phyloP scores from a whole-genome alignment of 2,113 vertebrate species.

The Alces alces region DNA sequence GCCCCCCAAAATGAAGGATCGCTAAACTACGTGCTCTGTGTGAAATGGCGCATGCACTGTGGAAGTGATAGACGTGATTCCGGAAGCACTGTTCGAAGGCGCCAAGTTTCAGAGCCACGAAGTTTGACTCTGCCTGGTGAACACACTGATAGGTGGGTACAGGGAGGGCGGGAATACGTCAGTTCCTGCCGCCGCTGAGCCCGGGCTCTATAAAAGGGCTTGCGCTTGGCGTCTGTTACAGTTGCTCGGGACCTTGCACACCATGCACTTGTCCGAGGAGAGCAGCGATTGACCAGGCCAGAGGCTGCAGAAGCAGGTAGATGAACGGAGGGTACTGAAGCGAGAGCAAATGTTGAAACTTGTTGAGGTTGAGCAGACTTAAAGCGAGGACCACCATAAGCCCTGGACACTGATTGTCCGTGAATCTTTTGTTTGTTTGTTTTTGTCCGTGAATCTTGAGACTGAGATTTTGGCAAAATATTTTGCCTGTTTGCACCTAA shows the following conservation, averaged over 20 bases:
- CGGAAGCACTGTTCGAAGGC: background rate
- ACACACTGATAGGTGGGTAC: background rate
- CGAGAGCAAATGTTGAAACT: background rate
- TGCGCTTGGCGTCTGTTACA: fast-evolving
- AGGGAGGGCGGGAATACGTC: background rate
- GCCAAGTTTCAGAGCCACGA: background rate
- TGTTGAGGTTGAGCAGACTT: background rate
- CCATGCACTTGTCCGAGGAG: fast-evolving
- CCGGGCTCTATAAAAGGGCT: background rate
- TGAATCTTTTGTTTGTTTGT: background rate
- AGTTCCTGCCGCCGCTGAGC: background rate
- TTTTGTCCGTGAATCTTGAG: background rate
- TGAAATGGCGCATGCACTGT: background rate
- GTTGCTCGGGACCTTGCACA: fast-evolving
- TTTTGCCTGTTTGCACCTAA: background rate
- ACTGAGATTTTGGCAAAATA: background rate
- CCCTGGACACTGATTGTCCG: background rate
- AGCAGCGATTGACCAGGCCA: fast-evolving
- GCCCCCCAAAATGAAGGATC: background rate
- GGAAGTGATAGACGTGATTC: background rate
- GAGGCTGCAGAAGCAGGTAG: background rate
- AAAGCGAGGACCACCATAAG: background rate
- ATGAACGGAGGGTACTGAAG: background rate
- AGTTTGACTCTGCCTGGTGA: background rate
- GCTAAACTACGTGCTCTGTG: background rate